A percentile compares a stretch with the other conserved stretches of the same genome.
Conservation (phyloP, 2,888 invertebrate genomes). For the Mamestra brassicae region DNA sequence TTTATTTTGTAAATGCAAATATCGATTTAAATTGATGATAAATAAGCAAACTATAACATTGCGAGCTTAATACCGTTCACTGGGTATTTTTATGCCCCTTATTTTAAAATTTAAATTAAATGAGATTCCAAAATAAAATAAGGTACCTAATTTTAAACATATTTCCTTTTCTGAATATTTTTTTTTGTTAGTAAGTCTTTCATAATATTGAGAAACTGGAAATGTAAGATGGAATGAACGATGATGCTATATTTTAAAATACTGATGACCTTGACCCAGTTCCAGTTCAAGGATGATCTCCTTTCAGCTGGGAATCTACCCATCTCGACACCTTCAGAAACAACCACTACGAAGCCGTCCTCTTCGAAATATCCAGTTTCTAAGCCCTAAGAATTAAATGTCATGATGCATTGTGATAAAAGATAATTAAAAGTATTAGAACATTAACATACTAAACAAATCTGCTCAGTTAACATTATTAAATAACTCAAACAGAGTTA, state of each 20-base stretch:
- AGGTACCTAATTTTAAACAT: not conserved
- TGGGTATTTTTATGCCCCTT: conserved; percentile 13
- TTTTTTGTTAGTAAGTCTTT: conserved; percentile 46
- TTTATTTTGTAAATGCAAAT: conserved; percentile 13
- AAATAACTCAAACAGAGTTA: conserved; percentile 51
- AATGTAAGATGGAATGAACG: conserved; percentile 87
- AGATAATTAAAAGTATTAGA: conserved; percentile 55
- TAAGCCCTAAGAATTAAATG: conserved; percentile 88
- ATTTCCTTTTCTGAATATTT: not conserved
- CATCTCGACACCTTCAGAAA: conserved; percentile 92
- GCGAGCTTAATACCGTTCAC: conserved; percentile 18
- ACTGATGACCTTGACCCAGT: conserved; percentile 93
- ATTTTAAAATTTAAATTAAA: not conserved
- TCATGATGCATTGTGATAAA: conserved; percentile 77
- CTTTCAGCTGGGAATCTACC: conserved; percentile 92
- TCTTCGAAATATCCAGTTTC: conserved; percentile 92
- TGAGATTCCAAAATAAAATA: conserved; percentile 3
- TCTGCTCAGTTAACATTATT: conserved; percentile 50
- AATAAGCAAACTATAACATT: conserved; percentile 22
- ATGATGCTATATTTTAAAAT: conserved; percentile 81
- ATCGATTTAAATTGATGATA: conserved; percentile 10
- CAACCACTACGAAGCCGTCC: conserved; percentile 90
- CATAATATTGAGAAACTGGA: conserved; percentile 65
- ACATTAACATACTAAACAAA: conserved; percentile 44
- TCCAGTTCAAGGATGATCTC: conserved; percentile 92